These are phyloP conservation scores for Brenthis hecate DNA, from an alignment of 2,888 invertebrate species.

Conservation along the genomic window DNA sequence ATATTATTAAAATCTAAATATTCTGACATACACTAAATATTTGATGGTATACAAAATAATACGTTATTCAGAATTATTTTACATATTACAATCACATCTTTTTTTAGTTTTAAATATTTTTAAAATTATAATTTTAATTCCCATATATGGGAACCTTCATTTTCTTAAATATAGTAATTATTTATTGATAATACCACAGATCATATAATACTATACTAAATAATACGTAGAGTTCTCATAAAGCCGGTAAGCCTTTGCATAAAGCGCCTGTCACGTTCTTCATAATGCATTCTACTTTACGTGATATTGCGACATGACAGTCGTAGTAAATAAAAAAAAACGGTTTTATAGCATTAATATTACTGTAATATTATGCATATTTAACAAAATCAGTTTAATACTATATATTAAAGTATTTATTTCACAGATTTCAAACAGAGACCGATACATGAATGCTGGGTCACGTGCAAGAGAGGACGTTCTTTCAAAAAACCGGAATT, in stretches of 20 bases:
- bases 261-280: conserved; percentile 19
- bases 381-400: too few species aligned
- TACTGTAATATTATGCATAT: too few species aligned
- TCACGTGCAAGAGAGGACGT: conserved; percentile 73
- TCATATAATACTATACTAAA: too few species aligned
- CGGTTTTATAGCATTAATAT: too few species aligned
- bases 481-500: conserved; percentile 76
- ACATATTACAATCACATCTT: too few species aligned
- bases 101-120: too few species aligned
- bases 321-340: neutral
- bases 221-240: neutral
- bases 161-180: neutral
- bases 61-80: too few species aligned
- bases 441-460: conserved; percentile 77
- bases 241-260: neutral
- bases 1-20: too few species aligned
- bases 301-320: conserved; percentile 8
- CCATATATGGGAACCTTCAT: too few species aligned
- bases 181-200: neutral
- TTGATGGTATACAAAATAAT: too few species aligned
- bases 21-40: too few species aligned
- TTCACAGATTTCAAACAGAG: conserved; percentile 70
- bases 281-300: conserved; percentile 5
- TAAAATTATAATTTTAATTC: too few species aligned
- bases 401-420: neutral